These are phyloP conservation scores for Nymphalis io DNA, from an alignment of 1,140 invertebrate species.

Conservation along the genomic window DNA sequence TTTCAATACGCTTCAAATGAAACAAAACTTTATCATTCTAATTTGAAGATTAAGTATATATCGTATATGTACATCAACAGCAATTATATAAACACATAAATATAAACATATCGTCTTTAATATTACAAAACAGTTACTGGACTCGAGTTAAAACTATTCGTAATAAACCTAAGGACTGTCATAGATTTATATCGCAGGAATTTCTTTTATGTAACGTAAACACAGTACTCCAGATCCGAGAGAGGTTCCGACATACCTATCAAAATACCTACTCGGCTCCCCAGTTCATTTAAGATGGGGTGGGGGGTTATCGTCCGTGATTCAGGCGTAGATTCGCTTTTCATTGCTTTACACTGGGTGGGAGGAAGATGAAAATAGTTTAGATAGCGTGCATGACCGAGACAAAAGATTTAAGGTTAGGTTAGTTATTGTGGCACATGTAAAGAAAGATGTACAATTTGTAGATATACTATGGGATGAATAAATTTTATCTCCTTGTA, in stretches of 20 bases:
- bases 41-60: no score
- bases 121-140: background rate
- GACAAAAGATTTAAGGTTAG: slow-evolving; percentile 59
- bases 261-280: slow-evolving; percentile 62
- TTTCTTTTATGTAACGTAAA: slow-evolving; percentile 40
- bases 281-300: slow-evolving; percentile 76
- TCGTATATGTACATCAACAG: no score
- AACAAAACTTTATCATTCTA: no score
- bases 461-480: slow-evolving; percentile 27
- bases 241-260: slow-evolving; percentile 46
- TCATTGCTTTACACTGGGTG: slow-evolving; percentile 66
- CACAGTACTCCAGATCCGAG: slow-evolving; percentile 32
- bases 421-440: slow-evolving; percentile 70
- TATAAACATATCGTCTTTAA: background rate
- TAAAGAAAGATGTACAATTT: slow-evolving; percentile 38
- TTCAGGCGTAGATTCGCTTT: slow-evolving; percentile 74
- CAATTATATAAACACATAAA: no score
- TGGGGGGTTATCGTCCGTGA: slow-evolving; percentile 59
- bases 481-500: slow-evolving; percentile 17
- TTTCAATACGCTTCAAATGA: no score
- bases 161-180: slow-evolving; percentile 14
- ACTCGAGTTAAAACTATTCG: background rate
- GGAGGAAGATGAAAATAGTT: slow-evolving; percentile 45
- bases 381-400: slow-evolving; percentile 46
- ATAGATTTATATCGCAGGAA: slow-evolving; percentile 33